These are phyloP conservation scores for Dreissena polymorpha DNA, from an alignment of 1,140 invertebrate genomes.

Conservation along the genomic window DNA sequence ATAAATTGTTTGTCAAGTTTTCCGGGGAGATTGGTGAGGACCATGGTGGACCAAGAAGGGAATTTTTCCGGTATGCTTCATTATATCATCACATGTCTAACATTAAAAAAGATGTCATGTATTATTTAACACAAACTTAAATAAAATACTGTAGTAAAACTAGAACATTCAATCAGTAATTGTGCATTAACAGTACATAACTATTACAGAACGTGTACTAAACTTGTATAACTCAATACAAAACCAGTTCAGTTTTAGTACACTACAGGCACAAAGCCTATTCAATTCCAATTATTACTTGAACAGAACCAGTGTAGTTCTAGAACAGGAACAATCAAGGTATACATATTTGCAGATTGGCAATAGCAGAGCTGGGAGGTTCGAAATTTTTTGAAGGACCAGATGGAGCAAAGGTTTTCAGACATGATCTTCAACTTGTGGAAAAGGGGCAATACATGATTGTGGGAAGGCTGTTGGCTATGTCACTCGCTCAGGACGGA, in stretches of 20 bases:
- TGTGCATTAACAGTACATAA: no score
- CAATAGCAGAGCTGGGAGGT: not conserved
- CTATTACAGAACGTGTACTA: not conserved
- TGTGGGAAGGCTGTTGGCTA: no score
- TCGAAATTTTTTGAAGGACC: not conserved
- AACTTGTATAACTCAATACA: not conserved
- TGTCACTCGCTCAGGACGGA: no score
- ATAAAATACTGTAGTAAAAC: not conserved
- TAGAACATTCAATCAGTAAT: no score
- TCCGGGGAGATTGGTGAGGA: constrained; percentile 29
- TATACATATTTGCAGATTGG: not conserved
- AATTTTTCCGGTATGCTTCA: constrained; percentile 17
- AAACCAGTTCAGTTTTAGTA: not conserved
- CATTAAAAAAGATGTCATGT: not conserved
- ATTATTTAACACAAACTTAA: not conserved
- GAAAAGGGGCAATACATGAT: no score
- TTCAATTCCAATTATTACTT: no score
- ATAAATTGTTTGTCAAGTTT: constrained; percentile 23
- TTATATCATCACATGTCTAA: no score
- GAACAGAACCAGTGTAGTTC: not conserved
- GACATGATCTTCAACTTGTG: no score
- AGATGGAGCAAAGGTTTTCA: no score
- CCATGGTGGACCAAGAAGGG: no score
- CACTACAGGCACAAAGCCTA: no score
- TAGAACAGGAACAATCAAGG: not conserved